Evolutionary conservation across 1,140 invertebrate genomes (phyloP).

Genomic region (Sinella curviseta): DNA sequence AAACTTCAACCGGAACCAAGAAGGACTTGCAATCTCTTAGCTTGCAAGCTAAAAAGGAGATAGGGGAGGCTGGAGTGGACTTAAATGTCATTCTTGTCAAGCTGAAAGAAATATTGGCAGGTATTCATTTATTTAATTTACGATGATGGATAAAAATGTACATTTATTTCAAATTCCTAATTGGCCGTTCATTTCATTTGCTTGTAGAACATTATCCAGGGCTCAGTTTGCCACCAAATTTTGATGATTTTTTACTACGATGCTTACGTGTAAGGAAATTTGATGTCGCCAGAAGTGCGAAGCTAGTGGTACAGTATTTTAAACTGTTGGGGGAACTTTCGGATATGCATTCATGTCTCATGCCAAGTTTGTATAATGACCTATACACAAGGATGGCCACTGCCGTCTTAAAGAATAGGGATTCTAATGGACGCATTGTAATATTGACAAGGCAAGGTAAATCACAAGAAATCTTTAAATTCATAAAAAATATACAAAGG

Average conservation of each 20-base stretch:
- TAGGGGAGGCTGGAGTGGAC: not conserved
- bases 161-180: too few species aligned
- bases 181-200: too few species aligned
- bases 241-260: conserved; percentile 23
- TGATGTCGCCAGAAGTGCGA: conserved; percentile 2
- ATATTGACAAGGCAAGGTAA: not conserved
- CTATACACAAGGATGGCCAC: not conserved
- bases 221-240: not conserved
- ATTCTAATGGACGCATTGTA: not conserved
- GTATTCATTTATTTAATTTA: too few species aligned
- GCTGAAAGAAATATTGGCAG: too few species aligned
- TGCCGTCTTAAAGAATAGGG: not conserved
- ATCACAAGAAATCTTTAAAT: not conserved
- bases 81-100: too few species aligned
- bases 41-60: not conserved
- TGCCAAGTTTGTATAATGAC: not conserved
- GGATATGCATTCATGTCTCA: not conserved
- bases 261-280: conserved; percentile 7
- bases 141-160: too few species aligned
- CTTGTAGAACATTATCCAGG: not conserved
- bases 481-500: not conserved
- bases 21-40: not conserved
- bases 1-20: too few species aligned
- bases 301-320: conserved; percentile 1
- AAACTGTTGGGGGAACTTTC: not conserved